Conservation (phyloP, 2,888 invertebrate species). For the Atrina japonica region DNA sequence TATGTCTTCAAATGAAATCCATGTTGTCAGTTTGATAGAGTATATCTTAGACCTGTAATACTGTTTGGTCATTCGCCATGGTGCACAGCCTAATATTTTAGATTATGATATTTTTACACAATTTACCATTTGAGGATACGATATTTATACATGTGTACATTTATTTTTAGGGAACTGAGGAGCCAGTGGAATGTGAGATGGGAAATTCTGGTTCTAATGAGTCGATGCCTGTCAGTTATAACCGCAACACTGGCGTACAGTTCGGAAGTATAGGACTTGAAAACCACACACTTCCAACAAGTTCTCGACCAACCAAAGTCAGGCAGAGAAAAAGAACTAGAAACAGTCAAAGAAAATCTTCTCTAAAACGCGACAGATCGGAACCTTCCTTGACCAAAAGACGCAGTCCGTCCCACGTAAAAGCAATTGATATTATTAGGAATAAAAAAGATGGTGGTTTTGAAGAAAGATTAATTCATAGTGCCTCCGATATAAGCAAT, state of each 20-base stretch:
- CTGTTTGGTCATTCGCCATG: too few species aligned
- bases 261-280: conserved; percentile 23
- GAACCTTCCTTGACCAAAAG: neutral
- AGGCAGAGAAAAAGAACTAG: conserved; percentile 1
- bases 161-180: neutral
- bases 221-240: conserved; percentile 28
- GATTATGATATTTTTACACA: too few species aligned
- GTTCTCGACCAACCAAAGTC: conserved; percentile 8
- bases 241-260: conserved; percentile 29
- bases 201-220: conserved; percentile 35
- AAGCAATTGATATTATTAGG: too few species aligned
- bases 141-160: too few species aligned
- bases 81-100: too few species aligned
- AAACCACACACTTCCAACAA: conserved; percentile 10
- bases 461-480: conserved; percentile 13
- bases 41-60: too few species aligned
- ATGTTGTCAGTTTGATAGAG: too few species aligned
- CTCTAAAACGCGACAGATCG: neutral
- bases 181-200: conserved; percentile 31
- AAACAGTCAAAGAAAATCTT: conserved; percentile 4
- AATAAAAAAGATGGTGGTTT: neutral
- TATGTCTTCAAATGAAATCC: too few species aligned
- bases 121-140: too few species aligned
- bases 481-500: conserved; percentile 30
- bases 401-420: conserved; percentile 5